These are phyloP conservation scores for Leptopilina boulardi DNA, from an alignment of 1,140 invertebrate species.

Conservation along the genomic window DNA sequence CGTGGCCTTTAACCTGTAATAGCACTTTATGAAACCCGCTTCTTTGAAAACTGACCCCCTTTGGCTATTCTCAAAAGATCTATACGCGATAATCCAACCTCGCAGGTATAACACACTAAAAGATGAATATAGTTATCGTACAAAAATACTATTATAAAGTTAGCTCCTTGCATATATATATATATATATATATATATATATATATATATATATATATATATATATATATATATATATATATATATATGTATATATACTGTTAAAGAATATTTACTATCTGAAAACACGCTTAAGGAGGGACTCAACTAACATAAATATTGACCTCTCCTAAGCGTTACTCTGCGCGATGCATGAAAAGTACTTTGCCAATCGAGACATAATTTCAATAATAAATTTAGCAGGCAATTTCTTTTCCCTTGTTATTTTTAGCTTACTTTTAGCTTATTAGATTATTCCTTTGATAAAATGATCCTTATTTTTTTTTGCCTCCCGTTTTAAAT, in stretches of 20 bases:
- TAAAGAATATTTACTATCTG: conserved; percentile 17
- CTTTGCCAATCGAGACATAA: conserved; percentile 8
- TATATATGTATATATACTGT: too few relatives aligned
- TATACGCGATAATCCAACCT: neutral
- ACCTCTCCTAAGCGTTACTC: conserved; percentile 5
- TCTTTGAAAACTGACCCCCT: conserved; percentile 25
- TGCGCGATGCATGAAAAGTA: neutral
- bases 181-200: too few relatives aligned
- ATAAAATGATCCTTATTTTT: neutral
- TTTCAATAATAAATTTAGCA: conserved; percentile 3
- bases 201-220: too few relatives aligned
- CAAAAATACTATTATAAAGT: conserved; percentile 22
- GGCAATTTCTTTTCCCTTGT: neutral
- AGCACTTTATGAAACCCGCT: conserved; percentile 12
- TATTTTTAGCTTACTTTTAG: neutral
- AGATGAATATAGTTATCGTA: conserved; percentile 19
- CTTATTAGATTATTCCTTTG: neutral
- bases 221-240: too few relatives aligned
- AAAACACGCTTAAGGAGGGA: conserved; percentile 3
- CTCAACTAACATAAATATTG: conserved; percentile 15
- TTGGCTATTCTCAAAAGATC: conserved; percentile 25
- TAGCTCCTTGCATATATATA: conserved; percentile 21
- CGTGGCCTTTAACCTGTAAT: conserved; percentile 28
- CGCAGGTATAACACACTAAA: neutral
- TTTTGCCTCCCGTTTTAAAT: neutral